Percentiles rank a stretch among this genome's conserved stretches.
phyloP scores from a whole-genome alignment of 2,888 invertebrate genomes.

The Apocheima hispidaria region DNA sequence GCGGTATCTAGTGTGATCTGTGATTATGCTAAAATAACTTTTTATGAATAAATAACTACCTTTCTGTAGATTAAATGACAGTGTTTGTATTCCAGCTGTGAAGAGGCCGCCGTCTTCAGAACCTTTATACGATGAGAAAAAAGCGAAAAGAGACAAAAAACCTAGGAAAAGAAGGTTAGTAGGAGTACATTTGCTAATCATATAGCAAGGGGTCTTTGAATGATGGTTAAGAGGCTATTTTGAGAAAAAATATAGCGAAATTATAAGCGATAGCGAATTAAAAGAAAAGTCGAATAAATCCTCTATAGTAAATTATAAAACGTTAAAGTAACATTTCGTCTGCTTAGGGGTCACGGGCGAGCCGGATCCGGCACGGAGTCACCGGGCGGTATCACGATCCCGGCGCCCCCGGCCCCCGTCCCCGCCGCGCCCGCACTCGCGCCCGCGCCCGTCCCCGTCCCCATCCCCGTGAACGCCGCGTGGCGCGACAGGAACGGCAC shows the following conservation, averaged over 20 bases:
- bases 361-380: conserved; percentile 70
- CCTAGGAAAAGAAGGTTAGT: conserved; percentile 78
- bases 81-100: conserved; percentile 59
- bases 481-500: conserved; percentile 66
- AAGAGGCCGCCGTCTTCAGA: conserved; percentile 73
- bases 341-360: conserved; percentile 72
- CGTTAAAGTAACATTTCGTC: neutral
- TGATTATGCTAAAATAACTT: too few relatives aligned
- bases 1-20: too few relatives aligned
- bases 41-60: too few relatives aligned
- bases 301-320: too few relatives aligned
- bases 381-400: conserved; percentile 41
- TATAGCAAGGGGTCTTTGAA: too few relatives aligned
- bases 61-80: neutral
- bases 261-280: too few relatives aligned
- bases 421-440: conserved; percentile 10
- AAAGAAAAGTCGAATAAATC: too few relatives aligned
- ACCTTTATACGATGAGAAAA: conserved; percentile 74
- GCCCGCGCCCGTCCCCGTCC: conserved; percentile 12
- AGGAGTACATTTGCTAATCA: neutral
- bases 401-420: conserved; percentile 32
- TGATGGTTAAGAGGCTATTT: neutral
- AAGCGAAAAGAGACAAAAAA: conserved; percentile 81
- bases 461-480: too few relatives aligned
- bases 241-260: too few relatives aligned